Evolutionary conservation across 1,140 invertebrate genomes (phyloP).

Genomic region (Drosophila navojoa): DNA sequence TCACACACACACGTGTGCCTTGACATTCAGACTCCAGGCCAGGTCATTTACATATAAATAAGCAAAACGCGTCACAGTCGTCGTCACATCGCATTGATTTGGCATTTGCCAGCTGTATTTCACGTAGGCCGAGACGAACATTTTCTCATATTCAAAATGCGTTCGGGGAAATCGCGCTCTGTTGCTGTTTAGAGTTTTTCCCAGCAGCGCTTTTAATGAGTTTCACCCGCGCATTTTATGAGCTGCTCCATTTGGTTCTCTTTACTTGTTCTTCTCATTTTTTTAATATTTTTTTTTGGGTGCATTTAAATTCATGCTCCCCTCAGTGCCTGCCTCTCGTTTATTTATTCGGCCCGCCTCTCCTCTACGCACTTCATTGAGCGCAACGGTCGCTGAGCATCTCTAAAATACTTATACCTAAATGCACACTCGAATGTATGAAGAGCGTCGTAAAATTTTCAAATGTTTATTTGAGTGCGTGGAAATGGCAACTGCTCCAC

Average conservation of each 20-base stretch:
- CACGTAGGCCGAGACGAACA: conserved; percentile 7
- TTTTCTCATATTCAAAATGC: conserved; percentile 29
- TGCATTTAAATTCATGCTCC: conserved; percentile 33
- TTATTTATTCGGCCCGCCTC: conserved; percentile 38
- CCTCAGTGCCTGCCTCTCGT: conserved; percentile 35
- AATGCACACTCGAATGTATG: conserved; percentile 21
- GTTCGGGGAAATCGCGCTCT: conserved; percentile 40
- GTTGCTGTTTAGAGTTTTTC: background rate
- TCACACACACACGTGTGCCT: background rate
- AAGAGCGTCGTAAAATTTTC: conserved; percentile 48
- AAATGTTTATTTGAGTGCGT: conserved; percentile 67
- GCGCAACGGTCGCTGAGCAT: conserved; percentile 3
- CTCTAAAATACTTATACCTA: conserved; percentile 35
- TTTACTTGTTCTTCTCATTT: no score
- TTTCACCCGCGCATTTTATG: conserved; percentile 43
- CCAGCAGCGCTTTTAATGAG: conserved; percentile 42
- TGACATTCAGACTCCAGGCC: conserved; percentile 3
- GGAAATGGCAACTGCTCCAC: conserved; percentile 33
- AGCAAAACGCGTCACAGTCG: conserved; percentile 39
- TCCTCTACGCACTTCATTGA: conserved; percentile 45
- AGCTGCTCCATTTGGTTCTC: conserved; percentile 7
- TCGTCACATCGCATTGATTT: conserved; percentile 55
- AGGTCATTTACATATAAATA: conserved; percentile 77
- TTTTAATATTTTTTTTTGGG: no score
- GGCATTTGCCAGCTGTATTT: conserved; percentile 45